Evolutionary conservation across 2,113 vertebrate genomes (phyloP).

Genomic region (Nanorana parkeri): DNA sequence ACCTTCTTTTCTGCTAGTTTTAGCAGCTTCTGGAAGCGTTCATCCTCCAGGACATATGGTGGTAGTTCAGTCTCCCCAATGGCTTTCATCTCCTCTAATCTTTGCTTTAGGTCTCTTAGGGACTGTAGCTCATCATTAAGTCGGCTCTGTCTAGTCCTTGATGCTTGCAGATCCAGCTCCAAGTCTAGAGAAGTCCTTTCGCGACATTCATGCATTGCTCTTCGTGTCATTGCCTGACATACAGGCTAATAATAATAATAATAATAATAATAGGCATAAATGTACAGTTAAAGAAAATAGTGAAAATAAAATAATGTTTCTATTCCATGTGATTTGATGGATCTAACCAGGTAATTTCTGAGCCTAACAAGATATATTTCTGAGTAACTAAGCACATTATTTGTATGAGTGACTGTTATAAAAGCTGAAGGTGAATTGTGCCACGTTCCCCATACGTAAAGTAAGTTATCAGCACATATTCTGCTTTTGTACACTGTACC

Average conservation of each 20-base stretch:
- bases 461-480: no score
- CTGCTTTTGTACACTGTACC: no score
- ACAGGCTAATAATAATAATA: constrained; percentile 73
- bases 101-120: constrained; percentile 74
- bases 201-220: constrained; percentile 65
- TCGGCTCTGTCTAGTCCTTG: constrained; percentile 77
- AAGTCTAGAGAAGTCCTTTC: constrained; percentile 81
- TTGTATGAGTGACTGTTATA: neutral
- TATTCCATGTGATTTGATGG: no score
- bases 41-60: constrained; percentile 73
- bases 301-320: no score
- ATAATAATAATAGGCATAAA: neutral
- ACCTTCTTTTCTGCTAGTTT: constrained; percentile 82
- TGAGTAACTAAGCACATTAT: neutral
- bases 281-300: neutral
- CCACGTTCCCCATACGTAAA: no score
- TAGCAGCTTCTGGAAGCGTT: constrained; percentile 79
- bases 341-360: no score
- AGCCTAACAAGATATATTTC: no score
- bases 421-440: neutral
- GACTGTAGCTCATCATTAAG: constrained; percentile 81
- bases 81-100: constrained; percentile 77
- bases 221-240: constrained; percentile 70
- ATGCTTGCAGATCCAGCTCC: constrained; percentile 85
- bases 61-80: constrained; percentile 77